Conservation (phyloP, 1,140 invertebrate genomes). For the Leptinotarsa texana region DNA sequence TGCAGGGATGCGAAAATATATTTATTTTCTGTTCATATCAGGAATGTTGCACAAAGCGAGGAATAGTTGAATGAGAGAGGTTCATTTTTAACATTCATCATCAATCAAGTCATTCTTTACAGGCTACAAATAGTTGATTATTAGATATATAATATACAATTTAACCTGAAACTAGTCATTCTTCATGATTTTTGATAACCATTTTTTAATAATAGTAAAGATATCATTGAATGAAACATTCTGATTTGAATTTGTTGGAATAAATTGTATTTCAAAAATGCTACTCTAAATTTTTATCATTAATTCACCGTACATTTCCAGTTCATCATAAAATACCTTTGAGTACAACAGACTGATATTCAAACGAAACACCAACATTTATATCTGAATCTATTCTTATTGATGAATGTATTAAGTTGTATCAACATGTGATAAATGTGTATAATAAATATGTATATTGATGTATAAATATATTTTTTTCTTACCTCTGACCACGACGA, state of each 20-base stretch:
- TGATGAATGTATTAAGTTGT: slow-evolving; percentile 3
- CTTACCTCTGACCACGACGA: slow-evolving; percentile 68
- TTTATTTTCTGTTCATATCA: too few species aligned
- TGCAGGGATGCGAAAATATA: too few species aligned
- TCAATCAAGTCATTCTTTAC: too few species aligned
- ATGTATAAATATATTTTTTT: slow-evolving; percentile 4
- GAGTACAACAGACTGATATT: background rate
- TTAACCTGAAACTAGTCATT: too few species aligned
- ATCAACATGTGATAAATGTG: slow-evolving; percentile 19
- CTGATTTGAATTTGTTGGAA: background rate
- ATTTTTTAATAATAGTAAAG: too few species aligned
- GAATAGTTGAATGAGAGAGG: too few species aligned
- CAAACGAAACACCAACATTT: slow-evolving; percentile 19
- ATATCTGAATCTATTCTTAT: background rate
- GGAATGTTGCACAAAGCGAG: too few species aligned
- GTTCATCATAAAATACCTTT: background rate
- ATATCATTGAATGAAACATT: too few species aligned
- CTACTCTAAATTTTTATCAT: background rate
- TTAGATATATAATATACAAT: too few species aligned
- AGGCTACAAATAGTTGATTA: too few species aligned
- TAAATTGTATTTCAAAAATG: background rate
- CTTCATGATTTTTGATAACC: too few species aligned
- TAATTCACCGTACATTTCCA: background rate
- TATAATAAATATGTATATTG: background rate
- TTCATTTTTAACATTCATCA: too few species aligned